Evolutionary conservation across 2,888 invertebrate species (phyloP).

Genomic region (Panopea generosa): DNA sequence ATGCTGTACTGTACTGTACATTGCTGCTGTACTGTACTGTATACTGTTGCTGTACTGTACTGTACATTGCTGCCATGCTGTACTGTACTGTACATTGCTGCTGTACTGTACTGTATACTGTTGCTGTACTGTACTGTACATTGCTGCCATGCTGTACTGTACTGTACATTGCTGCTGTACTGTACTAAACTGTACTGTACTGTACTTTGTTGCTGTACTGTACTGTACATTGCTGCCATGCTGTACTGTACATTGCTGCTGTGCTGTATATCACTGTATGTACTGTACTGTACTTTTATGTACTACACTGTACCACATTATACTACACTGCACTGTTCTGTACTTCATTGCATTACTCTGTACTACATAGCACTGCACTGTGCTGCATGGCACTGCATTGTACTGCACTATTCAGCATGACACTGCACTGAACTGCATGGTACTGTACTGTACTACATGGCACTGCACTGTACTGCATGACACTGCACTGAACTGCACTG

Average conservation of each 20-base stretch:
- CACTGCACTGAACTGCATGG: constrained; percentile 14
- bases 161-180: background rate
- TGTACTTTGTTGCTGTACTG: background rate
- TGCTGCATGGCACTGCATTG: constrained; percentile 17
- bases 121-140: too few relatives aligned
- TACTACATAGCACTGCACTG: constrained; percentile 21
- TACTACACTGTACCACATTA: constrained; percentile 1
- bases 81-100: too few relatives aligned
- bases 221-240: too few relatives aligned
- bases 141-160: too few relatives aligned
- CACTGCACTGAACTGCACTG: constrained; percentile 19
- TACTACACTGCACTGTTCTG: constrained; percentile 8
- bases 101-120: too few relatives aligned
- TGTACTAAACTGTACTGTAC: background rate
- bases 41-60: too few relatives aligned
- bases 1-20: too few relatives aligned
- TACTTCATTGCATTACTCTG: constrained; percentile 8
- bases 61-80: too few relatives aligned
- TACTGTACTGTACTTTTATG: constrained; percentile 3
- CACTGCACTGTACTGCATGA: constrained; percentile 12
- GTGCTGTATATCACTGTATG: too few relatives aligned
- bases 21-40: too few relatives aligned
- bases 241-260: too few relatives aligned
- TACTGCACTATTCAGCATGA: constrained; percentile 16
- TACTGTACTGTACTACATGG: constrained; percentile 19